Evolutionary conservation across 2,797 vertebrate species (phyloP).

Genomic region (Bradypodion ventrale): DNA sequence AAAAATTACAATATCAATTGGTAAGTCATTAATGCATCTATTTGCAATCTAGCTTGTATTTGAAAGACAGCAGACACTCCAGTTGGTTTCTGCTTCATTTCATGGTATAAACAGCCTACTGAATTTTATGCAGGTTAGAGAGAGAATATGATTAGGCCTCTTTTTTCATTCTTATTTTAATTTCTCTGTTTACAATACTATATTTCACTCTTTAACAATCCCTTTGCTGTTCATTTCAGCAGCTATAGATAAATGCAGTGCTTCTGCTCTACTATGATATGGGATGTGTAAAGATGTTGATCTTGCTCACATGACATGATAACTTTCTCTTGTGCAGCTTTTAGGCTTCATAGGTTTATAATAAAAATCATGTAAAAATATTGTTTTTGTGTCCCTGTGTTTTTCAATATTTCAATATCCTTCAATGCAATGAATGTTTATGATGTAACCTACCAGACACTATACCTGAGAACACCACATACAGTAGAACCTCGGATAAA

Average conservation of each 20-base stretch:
- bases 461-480: slow-evolving; percentile 33
- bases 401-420: slow-evolving; percentile 20
- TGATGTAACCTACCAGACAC: slow-evolving; percentile 26
- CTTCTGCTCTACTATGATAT: slow-evolving; percentile 59
- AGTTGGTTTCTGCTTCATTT: slow-evolving; percentile 56
- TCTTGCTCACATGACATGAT: slow-evolving; percentile 52
- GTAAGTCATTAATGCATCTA: slow-evolving; percentile 42
- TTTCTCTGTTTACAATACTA: slow-evolving; percentile 16
- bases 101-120: slow-evolving; percentile 45
- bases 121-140: slow-evolving; percentile 18
- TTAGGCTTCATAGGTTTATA: slow-evolving; percentile 50
- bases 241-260: slow-evolving; percentile 53
- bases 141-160: slow-evolving; percentile 28
- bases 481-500: too few relatives aligned
- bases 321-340: slow-evolving; percentile 36
- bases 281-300: slow-evolving; percentile 39
- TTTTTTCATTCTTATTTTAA: slow-evolving; percentile 28
- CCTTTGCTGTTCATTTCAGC: slow-evolving; percentile 55
- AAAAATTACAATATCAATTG: slow-evolving; percentile 69
- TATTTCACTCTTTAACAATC: slow-evolving; percentile 49
- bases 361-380: slow-evolving; percentile 45
- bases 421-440: slow-evolving; percentile 50
- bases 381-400: slow-evolving; percentile 40
- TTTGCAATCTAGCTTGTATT: slow-evolving; percentile 41
- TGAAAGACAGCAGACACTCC: slow-evolving; percentile 51